Percentiles rank a stretch among this genome's conserved stretches.
These are phyloP conservation scores for Colaptes auratus DNA, from an alignment of 2,113 vertebrate genomes.

Conservation along the genomic window DNA sequence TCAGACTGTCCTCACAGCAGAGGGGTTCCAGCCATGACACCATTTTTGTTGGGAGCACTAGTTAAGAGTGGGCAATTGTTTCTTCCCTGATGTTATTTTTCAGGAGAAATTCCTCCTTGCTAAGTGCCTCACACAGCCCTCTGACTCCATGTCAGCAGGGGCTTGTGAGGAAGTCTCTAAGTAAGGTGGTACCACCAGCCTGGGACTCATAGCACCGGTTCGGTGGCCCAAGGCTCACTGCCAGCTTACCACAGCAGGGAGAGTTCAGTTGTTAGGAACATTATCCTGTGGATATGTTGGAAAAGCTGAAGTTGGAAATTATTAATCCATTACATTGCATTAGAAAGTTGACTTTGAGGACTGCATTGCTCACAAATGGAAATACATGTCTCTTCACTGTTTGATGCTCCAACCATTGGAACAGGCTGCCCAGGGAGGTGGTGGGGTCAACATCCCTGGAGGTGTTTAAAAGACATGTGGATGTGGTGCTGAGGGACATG, in stretches of 20 bases:
- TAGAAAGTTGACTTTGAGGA: background rate
- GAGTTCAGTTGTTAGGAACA: too few species aligned
- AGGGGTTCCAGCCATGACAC: background rate
- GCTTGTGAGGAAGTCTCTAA: background rate
- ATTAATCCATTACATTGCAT: accelerated
- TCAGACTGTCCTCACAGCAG: background rate
- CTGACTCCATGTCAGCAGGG: background rate
- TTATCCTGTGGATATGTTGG: background rate
- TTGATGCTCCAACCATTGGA: background rate
- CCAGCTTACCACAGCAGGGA: accelerated
- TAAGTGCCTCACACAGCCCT: background rate
- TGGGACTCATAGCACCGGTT: accelerated
- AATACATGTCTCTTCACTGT: background rate
- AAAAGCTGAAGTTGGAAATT: background rate
- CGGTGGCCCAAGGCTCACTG: accelerated
- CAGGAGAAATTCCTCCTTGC: background rate
- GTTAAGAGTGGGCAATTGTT: too few species aligned
- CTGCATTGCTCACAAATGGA: background rate
- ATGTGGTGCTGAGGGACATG: too few species aligned
- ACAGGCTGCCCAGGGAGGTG: too few species aligned
- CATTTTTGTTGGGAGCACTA: background rate
- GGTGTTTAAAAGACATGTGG: too few species aligned
- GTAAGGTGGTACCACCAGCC: background rate
- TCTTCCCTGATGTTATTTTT: background rate
- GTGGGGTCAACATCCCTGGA: too few species aligned